Evolutionary conservation across 2,888 invertebrate species (phyloP).

Genomic region (Rhagophthalmus giganteus): DNA sequence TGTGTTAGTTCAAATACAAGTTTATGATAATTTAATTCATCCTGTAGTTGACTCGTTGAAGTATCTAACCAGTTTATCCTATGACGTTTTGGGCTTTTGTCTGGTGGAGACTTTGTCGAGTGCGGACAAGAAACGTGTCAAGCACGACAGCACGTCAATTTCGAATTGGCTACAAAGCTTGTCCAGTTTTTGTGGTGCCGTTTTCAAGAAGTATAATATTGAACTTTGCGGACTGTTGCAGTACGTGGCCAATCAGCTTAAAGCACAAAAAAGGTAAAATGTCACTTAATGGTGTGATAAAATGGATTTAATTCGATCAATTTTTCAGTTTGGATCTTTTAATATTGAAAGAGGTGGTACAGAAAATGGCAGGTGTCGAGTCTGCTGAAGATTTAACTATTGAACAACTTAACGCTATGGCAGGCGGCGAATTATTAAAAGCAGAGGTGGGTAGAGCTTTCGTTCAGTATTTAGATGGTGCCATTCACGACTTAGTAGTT

Average conservation of each 20-base stretch:
- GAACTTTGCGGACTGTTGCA: conserved; percentile 94
- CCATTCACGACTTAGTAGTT: too few species aligned
- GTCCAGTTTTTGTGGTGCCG: conserved; percentile 92
- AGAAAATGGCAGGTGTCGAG: conserved; percentile 99
- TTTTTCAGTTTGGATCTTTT: conserved; percentile 80
- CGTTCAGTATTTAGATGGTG: too few species aligned
- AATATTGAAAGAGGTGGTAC: conserved; percentile 94
- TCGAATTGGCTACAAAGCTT: conserved; percentile 94
- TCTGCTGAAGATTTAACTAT: conserved; percentile 94
- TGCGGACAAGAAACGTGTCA: conserved; percentile 75
- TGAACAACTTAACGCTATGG: conserved; percentile 95
- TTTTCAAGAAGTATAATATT: conserved; percentile 96
- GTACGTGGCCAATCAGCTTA: conserved; percentile 95
- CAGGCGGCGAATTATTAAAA: conserved; percentile 92
- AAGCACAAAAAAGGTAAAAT: conserved; percentile 86
- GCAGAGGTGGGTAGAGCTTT: conserved; percentile 81
- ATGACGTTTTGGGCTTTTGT: conserved; percentile 95
- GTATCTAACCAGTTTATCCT: conserved; percentile 91
- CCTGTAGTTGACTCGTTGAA: conserved; percentile 98
- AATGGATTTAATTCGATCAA: too few species aligned
- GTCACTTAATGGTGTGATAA: too few species aligned
- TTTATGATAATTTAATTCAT: conserved; percentile 55
- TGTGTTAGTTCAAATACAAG: conserved; percentile 58
- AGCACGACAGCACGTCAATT: conserved; percentile 88
- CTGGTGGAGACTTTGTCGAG: conserved; percentile 88